Conservation (phyloP, 2,113 vertebrate genomes). For the Ammospiza caudacuta region DNA sequence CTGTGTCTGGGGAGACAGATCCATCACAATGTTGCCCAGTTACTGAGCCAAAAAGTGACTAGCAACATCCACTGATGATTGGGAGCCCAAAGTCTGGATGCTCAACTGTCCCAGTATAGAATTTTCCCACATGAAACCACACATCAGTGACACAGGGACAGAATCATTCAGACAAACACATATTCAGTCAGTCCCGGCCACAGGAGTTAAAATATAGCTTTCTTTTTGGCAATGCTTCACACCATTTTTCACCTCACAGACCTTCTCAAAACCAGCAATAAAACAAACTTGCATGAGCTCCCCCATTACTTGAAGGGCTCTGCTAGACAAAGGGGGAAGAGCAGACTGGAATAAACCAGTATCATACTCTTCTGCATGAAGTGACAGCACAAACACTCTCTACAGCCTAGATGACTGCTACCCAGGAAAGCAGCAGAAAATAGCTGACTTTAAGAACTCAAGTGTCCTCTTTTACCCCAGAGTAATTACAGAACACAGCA, state of each 20-base stretch:
- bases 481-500: slow-evolving; percentile 47
- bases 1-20: neutral
- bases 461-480: slow-evolving; percentile 41
- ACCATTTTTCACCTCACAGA: neutral
- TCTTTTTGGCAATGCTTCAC: neutral
- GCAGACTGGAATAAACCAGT: neutral
- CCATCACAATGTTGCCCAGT: neutral
- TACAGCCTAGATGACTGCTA: neutral
- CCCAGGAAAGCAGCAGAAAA: slow-evolving; percentile 22
- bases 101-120: fast-evolving
- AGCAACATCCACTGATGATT: neutral
- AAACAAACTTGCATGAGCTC: neutral
- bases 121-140: neutral
- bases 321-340: neutral
- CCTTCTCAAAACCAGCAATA: neutral
- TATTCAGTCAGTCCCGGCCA: neutral
- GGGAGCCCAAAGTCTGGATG: neutral
- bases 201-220: neutral
- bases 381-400: neutral
- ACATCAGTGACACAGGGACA: neutral
- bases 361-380: neutral
- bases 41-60: neutral
- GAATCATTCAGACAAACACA: neutral
- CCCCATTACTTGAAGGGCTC: neutral
- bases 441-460: slow-evolving; percentile 34